These are phyloP conservation scores for Babylonia areolata DNA, from an alignment of 1,140 invertebrate species.

Conservation along the genomic window DNA sequence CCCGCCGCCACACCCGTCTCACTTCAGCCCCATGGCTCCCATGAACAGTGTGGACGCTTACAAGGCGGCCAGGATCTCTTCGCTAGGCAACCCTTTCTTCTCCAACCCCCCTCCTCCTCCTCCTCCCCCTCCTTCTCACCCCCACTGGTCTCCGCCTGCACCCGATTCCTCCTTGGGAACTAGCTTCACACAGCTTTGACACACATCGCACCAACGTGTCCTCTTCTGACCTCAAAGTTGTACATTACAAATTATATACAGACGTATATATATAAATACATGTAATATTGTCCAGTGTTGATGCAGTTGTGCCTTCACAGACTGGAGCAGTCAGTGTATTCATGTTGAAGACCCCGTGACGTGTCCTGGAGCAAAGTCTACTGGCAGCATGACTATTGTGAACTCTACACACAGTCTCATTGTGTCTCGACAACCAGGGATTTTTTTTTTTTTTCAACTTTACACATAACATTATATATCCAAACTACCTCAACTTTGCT, in stretches of 20 bases:
- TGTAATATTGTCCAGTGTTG: neutral
- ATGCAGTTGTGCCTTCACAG: too few species aligned
- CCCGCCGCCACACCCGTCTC: neutral
- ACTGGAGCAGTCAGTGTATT: too few species aligned
- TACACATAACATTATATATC: too few species aligned
- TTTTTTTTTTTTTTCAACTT: too few species aligned
- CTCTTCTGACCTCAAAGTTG: neutral
- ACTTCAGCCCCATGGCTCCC: conserved; percentile 7
- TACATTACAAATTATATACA: neutral
- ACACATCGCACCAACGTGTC: neutral
- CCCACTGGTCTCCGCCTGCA: neutral
- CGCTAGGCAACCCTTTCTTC: conserved; percentile 65
- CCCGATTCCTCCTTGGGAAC: conserved; percentile 10
- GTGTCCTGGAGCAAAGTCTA: too few species aligned
- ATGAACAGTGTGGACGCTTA: conserved; percentile 42
- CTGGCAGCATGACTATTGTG: too few species aligned
- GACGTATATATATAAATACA: too few species aligned
- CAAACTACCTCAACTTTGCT: neutral
- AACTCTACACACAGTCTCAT: too few species aligned
- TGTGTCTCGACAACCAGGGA: too few species aligned
- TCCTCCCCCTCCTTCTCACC: conserved; percentile 76
- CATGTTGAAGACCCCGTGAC: too few species aligned
- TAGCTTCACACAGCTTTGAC: conserved; percentile 31
- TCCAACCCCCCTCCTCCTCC: conserved; percentile 89
- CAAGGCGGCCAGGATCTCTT: conserved; percentile 61